Evolutionary conservation across 2,113 vertebrate species (phyloP).

Genomic region (Tetrax tetrax): DNA sequence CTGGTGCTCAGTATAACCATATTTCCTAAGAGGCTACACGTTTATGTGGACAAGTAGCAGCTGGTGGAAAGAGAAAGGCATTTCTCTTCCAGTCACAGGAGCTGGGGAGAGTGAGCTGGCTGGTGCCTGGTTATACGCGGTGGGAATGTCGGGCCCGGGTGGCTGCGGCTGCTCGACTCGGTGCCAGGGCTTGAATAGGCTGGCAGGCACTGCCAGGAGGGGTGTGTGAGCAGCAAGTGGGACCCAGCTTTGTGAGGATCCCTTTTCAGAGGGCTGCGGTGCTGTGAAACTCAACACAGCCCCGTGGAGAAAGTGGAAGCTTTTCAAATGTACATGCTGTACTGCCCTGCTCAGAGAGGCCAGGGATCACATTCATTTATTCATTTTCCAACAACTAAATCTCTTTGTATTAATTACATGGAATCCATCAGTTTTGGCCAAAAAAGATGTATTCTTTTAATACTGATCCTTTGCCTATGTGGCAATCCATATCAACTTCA

Average conservation of each 20-base stretch:
- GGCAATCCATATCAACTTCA: neutral
- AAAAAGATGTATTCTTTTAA: neutral
- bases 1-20: fast-evolving
- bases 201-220: neutral
- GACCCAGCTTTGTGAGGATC: constrained; percentile 37
- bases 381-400: constrained; percentile 15
- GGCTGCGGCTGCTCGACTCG: neutral
- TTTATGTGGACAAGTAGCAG: neutral
- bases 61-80: neutral
- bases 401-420: constrained; percentile 23
- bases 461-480: neutral
- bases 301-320: neutral
- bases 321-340: constrained; percentile 35
- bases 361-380: neutral
- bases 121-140: fast-evolving
- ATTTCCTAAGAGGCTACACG: neutral
- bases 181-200: constrained; percentile 17
- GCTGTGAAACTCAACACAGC: neutral
- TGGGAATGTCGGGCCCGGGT: neutral
- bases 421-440: neutral
- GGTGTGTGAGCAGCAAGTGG: neutral
- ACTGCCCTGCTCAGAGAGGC: neutral
- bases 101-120: neutral
- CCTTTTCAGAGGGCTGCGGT: constrained; percentile 2
- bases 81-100: neutral